Evolutionary conservation across 2,797 vertebrate genomes (phyloP).

Genomic region (Antrozous pallidus): DNA sequence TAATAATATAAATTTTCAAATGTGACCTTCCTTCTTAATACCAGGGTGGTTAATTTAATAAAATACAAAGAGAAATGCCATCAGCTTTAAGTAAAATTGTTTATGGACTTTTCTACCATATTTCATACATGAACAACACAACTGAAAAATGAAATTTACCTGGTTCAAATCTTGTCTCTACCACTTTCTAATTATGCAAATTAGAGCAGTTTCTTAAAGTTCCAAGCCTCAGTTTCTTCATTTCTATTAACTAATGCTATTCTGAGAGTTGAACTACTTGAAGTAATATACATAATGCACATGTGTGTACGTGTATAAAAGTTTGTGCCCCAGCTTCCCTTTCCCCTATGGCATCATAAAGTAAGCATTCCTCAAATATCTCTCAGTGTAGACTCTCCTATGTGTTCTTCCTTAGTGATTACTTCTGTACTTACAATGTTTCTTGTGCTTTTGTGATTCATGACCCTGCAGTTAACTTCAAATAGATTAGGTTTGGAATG

Average conservation of each 20-base stretch:
- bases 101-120: neutral
- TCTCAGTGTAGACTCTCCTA: no score
- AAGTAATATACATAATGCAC: neutral
- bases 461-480: neutral
- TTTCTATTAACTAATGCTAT: neutral
- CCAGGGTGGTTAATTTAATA: neutral
- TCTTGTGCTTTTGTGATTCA: neutral
- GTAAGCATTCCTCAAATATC: neutral
- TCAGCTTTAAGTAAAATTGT: neutral
- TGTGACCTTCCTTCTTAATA: neutral
- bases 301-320: neutral
- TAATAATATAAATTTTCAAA: neutral
- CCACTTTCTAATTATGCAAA: neutral
- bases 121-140: neutral
- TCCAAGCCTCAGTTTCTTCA: neutral
- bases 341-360: neutral
- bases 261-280: neutral
- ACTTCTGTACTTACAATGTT: no score
- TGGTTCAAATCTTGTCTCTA: neutral
- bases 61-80: neutral
- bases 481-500: neutral
- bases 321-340: no score
- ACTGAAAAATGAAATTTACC: neutral
- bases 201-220: neutral
- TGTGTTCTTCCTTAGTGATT: neutral